Evolutionary conservation across 2,888 invertebrate species (phyloP), one percentile per base, ranked within the genome.

Genomic region (Sphinx pinastri): DNA sequence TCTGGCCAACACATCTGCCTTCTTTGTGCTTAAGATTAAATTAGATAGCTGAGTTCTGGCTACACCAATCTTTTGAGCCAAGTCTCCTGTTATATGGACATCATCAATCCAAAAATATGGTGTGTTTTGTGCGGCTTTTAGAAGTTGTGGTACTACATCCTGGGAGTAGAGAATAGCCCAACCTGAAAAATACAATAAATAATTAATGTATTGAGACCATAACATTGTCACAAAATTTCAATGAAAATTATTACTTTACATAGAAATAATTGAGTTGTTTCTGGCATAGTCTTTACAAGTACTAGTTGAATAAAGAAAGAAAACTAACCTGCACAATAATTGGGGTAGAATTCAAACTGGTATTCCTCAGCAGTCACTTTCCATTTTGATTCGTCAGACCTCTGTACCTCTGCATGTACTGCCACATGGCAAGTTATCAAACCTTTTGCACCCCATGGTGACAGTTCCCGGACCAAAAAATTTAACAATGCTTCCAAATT

Each of bases 91-190:
- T 54, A 97, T 94, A 79, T 96, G 97, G 52, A 97, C 97, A 85
- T 97, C 97, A 83, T 98, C 97, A 68, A 97, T 96, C 97, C 97
- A 97, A 90, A 97, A 97, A 83, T 96, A 97, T 2, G 95, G 95
- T 4, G 94, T 88, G 10, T 86, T 89, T 79, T 96, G 95, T 0
- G 96, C 96, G 66, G 94, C 94, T 70, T 89, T 90, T 68, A 96
- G 95, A 14, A 96, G 87, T 47, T 92, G 88, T 71, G 91, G 92
- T 16, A 95, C 95, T 55, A 95, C 95, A 82, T 96, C 96, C 58
- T 94, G 92, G 0, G 96, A 96, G 80, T 96, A 96, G 13, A 97
- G 88, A 71, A 97, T 95, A 2, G 95, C 95, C 94, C 95, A 96
- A 63, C 90, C 90, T 90, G 81, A 2, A 86, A 81, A 8, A 38